Conservation (phyloP, 2,797 vertebrate species). For the Prionace glauca region DNA sequence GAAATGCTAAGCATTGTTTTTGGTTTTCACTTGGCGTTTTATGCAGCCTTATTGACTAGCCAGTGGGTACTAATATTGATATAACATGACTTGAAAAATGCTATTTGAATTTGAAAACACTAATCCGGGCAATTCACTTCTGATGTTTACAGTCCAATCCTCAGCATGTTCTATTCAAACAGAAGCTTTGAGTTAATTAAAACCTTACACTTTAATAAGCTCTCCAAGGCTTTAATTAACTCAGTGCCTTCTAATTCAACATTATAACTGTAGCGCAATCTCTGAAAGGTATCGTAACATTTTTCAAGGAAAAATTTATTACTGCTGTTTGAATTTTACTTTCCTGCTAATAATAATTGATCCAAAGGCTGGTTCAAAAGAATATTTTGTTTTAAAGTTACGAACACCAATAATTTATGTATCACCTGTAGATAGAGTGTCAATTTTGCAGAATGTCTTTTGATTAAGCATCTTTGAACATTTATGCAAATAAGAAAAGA, state of each 20-base stretch:
- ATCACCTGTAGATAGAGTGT: not conserved
- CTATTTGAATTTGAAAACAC: not conserved
- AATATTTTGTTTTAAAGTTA: not conserved
- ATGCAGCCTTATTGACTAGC: not conserved
- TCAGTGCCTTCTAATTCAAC: not conserved
- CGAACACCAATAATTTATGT: not conserved
- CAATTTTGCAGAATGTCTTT: not conserved
- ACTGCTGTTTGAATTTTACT: not conserved
- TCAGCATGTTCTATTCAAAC: not conserved
- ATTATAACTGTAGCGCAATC: not conserved
- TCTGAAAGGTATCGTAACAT: not conserved
- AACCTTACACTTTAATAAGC: not conserved
- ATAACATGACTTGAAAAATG: not conserved
- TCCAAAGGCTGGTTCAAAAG: not conserved
- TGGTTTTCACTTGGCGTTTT: not conserved
- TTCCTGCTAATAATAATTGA: not conserved
- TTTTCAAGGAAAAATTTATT: not conserved
- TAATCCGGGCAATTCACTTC: not conserved
- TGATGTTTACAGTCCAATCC: not conserved
- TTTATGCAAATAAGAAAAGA: not conserved
- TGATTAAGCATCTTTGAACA: constrained; percentile 3
- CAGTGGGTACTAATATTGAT: not conserved
- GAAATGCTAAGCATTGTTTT: not conserved
- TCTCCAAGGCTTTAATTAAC: constrained; percentile 8
- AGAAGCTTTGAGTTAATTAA: constrained; percentile 23